Percentiles rank a stretch among this genome's conserved stretches.
Evolutionary conservation across 1,140 invertebrate species (phyloP).

Genomic region (Trichoplusia ni): DNA sequence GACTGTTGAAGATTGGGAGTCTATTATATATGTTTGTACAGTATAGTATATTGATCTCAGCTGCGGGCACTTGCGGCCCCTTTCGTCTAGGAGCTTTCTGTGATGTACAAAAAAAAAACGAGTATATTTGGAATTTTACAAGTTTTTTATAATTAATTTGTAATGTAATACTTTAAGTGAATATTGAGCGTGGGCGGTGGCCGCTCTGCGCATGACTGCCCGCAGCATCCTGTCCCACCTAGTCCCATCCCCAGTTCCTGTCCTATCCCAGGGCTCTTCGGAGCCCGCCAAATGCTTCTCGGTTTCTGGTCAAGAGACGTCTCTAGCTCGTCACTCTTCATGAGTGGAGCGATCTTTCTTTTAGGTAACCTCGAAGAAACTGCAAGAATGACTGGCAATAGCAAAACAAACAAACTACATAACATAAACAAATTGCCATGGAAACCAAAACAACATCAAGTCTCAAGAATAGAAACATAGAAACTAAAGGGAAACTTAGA

Average conservation of each 20-base stretch:
- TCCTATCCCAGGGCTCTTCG: conserved; percentile 70
- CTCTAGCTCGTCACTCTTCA: conserved; percentile 46
- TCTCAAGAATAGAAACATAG: no score
- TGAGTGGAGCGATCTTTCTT: conserved; percentile 37
- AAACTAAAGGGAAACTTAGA: no score
- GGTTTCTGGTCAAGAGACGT: conserved; percentile 49
- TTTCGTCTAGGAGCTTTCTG: conserved; percentile 66
- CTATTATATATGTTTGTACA: conserved; percentile 74
- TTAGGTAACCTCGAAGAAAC: conserved; percentile 1
- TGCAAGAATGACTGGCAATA: neutral
- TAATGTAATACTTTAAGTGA: conserved; percentile 78
- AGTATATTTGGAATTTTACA: conserved; percentile 79
- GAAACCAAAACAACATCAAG: no score
- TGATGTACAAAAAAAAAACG: conserved; percentile 77
- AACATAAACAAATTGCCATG: neutral
- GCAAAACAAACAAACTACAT: neutral
- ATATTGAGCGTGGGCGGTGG: conserved; percentile 58
- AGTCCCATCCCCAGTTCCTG: conserved; percentile 59
- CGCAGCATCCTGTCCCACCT: conserved; percentile 61
- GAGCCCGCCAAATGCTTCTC: conserved; percentile 69
- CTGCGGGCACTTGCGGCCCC: conserved; percentile 64
- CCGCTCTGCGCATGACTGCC: conserved; percentile 48
- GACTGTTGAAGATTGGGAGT: conserved; percentile 72
- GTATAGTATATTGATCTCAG: conserved; percentile 76
- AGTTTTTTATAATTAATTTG: conserved; percentile 81